Evolutionary conservation across 2,797 vertebrate genomes (phyloP).

Genomic region (Geotrypetes seraphini): DNA sequence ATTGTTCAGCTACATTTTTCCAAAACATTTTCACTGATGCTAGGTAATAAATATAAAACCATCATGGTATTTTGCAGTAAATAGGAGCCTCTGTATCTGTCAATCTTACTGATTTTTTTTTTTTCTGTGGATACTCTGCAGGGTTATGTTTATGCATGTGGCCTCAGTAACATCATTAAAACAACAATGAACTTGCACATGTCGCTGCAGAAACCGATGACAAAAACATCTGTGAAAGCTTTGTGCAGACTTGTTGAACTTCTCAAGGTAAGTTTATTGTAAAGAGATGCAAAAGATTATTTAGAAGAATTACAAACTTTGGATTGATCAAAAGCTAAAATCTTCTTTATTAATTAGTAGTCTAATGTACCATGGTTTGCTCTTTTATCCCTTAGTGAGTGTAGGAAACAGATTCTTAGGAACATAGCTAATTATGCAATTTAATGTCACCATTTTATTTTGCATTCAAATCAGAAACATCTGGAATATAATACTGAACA

Average conservation of each 20-base stretch:
- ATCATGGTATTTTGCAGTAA: background rate
- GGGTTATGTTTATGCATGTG: slow-evolving; percentile 94
- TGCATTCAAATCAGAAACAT: too few species aligned
- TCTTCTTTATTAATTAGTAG: too few species aligned
- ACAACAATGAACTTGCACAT: slow-evolving; percentile 97
- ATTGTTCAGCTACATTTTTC: too few species aligned
- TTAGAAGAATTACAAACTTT: background rate
- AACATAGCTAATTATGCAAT: too few species aligned
- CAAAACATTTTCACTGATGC: background rate
- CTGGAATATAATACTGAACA: too few species aligned
- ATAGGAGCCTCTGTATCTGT: background rate
- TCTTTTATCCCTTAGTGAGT: too few species aligned
- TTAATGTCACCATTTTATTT: too few species aligned
- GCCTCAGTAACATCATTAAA: slow-evolving; percentile 88
- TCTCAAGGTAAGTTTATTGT: slow-evolving; percentile 71
- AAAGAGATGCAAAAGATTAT: background rate
- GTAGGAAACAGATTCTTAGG: too few species aligned
- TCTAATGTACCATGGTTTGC: too few species aligned
- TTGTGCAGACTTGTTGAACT: slow-evolving; percentile 88
- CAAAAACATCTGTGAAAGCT: slow-evolving; percentile 93
- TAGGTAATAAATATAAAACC: background rate
- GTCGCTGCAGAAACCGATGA: slow-evolving; percentile 97
- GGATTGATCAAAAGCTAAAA: background rate
- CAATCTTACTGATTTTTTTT: too few species aligned
- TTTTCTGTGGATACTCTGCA: too few species aligned